phyloP scores from a whole-genome alignment of 2,888 invertebrate genomes.

The Drosophila rubida region DNA sequence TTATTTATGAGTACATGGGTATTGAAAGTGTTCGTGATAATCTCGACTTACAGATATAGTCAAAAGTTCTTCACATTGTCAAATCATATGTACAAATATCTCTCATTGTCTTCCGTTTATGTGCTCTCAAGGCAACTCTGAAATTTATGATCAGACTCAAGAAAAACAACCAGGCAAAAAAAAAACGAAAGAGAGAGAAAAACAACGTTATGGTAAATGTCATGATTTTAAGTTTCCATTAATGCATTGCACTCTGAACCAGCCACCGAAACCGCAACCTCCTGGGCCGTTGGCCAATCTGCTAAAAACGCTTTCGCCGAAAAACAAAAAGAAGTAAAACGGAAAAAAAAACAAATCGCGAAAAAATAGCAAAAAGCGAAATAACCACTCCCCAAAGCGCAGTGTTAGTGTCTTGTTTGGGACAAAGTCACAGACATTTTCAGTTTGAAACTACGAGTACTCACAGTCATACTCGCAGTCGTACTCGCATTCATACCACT shows the following conservation, averaged over 20 bases:
- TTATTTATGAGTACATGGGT: slow-evolving; percentile 39
- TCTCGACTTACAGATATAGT: slow-evolving; percentile 38
- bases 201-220: slow-evolving; percentile 62
- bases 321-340: slow-evolving; percentile 20
- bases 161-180: slow-evolving; percentile 9
- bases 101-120: slow-evolving; percentile 53
- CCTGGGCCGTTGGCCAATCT: slow-evolving; percentile 23
- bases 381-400: slow-evolving; percentile 50
- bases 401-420: slow-evolving; percentile 47
- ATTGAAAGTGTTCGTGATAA: slow-evolving; percentile 45
- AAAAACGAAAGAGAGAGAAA: slow-evolving; percentile 14
- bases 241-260: slow-evolving; percentile 76
- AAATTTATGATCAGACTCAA: slow-evolving; percentile 55
- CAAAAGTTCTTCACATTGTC: slow-evolving; percentile 37
- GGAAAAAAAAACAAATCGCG: slow-evolving; percentile 3
- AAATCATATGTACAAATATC: slow-evolving; percentile 40
- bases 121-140: slow-evolving; percentile 50
- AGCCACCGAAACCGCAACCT: slow-evolving; percentile 53
- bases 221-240: slow-evolving; percentile 73
- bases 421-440: slow-evolving; percentile 69
- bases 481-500: slow-evolving; percentile 52
- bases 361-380: slow-evolving; percentile 5
- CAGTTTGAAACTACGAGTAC: slow-evolving; percentile 47
- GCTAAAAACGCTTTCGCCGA: slow-evolving; percentile 67
- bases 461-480: slow-evolving; percentile 8